phyloP scores from a whole-genome alignment of 2,113 vertebrate species.

The Grammomys surdaster region DNA sequence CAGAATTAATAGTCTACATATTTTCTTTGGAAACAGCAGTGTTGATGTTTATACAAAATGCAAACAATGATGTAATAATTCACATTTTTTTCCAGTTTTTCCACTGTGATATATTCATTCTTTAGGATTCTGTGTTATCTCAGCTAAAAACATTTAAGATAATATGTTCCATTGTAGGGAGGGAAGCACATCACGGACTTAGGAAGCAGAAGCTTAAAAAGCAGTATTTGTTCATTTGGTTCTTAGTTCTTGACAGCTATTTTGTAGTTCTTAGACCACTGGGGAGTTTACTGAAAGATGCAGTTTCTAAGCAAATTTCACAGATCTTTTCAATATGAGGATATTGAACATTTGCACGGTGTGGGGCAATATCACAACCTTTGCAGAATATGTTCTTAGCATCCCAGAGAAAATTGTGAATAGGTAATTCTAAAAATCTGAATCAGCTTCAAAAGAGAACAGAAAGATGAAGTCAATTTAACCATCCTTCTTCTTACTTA shows the following conservation, averaged over 20 bases:
- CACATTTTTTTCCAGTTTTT: conserved; percentile 85
- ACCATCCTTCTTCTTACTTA: not conserved
- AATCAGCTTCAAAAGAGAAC: conserved; percentile 12
- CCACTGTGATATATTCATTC: conserved; percentile 85
- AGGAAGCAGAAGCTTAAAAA: conserved; percentile 76
- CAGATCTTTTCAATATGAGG: conserved; percentile 26
- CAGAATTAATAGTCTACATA: conserved; percentile 83
- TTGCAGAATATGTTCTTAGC: not conserved
- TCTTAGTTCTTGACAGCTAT: conserved; percentile 36
- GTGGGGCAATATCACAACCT: not conserved
- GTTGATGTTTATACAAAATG: conserved; percentile 84
- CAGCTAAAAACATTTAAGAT: conserved; percentile 82
- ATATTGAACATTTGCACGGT: not conserved
- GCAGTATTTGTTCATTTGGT: not conserved
- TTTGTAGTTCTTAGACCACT: conserved; percentile 37
- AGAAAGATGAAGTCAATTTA: not conserved
- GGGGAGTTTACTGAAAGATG: conserved; percentile 45
- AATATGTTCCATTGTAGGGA: conserved; percentile 82
- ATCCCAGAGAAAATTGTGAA: conserved; percentile 35
- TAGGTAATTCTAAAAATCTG: conserved; percentile 21
- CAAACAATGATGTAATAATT: conserved; percentile 84
- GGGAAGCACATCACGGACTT: conserved; percentile 71
- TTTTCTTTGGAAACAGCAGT: conserved; percentile 85
- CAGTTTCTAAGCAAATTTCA: conserved; percentile 6
- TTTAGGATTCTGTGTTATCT: conserved; percentile 85